Evolutionary conservation across 2,797 vertebrate genomes (phyloP).

Genomic region (Potorous gilbertii): DNA sequence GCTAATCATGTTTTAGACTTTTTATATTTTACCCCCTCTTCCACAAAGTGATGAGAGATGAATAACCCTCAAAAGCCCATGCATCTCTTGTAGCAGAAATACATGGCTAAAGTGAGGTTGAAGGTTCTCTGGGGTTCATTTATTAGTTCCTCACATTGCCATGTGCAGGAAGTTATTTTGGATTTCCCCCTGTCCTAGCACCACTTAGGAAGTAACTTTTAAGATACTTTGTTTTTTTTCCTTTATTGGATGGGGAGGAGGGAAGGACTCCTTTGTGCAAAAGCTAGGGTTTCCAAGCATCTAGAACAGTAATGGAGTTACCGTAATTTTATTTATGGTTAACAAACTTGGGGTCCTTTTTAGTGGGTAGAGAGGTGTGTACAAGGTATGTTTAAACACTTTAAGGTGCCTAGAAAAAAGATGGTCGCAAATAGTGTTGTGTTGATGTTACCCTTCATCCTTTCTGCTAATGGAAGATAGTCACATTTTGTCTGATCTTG

Average conservation of each 20-base stretch:
- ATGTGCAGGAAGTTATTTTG: slow-evolving; percentile 19
- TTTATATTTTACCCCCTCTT: slow-evolving; percentile 33
- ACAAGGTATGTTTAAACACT: not conserved
- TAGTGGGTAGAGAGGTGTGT: slow-evolving; percentile 4
- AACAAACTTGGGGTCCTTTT: not conserved
- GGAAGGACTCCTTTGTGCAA: not conserved
- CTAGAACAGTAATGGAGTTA: slow-evolving; percentile 34
- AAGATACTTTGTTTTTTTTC: slow-evolving; percentile 6
- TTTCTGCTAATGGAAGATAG: not conserved
- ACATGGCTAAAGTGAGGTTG: slow-evolving; percentile 62
- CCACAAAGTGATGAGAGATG: slow-evolving; percentile 44
- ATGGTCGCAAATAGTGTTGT: not conserved
- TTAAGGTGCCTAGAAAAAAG: slow-evolving; percentile 33
- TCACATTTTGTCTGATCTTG: slow-evolving; percentile 27
- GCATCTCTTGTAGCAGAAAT: slow-evolving; percentile 55
- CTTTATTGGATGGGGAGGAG: not conserved
- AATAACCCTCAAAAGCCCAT: slow-evolving; percentile 42
- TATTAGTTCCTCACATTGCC: slow-evolving; percentile 18
- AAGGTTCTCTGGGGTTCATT: slow-evolving; percentile 58
- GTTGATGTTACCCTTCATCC: not conserved
- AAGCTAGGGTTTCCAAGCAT: not conserved
- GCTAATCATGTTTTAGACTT: slow-evolving; percentile 36
- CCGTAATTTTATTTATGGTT: slow-evolving; percentile 16
- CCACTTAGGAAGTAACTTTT: not conserved
- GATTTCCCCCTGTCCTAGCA: slow-evolving; percentile 39